Evolutionary conservation across 2,113 vertebrate species (phyloP).

Genomic region (Deroptyus accipitrinus): DNA sequence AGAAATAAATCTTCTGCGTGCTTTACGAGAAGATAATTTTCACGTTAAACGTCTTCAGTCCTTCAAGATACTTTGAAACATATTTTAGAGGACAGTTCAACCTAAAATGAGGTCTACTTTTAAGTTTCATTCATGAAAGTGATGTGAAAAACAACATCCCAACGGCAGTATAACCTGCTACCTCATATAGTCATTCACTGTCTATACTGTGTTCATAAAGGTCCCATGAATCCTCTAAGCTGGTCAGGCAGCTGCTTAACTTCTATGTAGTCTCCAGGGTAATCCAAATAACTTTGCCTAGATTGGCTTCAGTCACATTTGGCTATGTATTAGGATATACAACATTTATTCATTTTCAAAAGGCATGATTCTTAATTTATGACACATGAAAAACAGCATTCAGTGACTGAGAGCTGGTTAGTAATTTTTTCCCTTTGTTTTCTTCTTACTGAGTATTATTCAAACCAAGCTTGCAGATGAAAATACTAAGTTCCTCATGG

Average conservation of each 20-base stretch:
- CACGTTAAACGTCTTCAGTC: background rate
- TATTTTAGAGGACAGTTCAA: background rate
- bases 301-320: background rate
- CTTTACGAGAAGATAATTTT: background rate
- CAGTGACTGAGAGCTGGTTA: background rate
- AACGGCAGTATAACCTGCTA: background rate
- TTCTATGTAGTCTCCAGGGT: background rate
- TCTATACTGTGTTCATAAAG: background rate
- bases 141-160: background rate
- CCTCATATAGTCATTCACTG: background rate
- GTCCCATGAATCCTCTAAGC: background rate
- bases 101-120: background rate
- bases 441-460: background rate
- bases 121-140: background rate
- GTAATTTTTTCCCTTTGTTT: background rate
- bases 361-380: background rate
- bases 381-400: background rate
- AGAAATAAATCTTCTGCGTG: background rate
- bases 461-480: background rate
- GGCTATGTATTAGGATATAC: background rate
- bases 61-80: background rate
- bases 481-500: background rate
- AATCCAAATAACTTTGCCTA: background rate
- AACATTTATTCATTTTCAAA: background rate
- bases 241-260: background rate